Percentiles rank a stretch among this genome's conserved stretches.
Conservation (phyloP, 2,888 invertebrate genomes). For the Orgyia antiqua region DNA sequence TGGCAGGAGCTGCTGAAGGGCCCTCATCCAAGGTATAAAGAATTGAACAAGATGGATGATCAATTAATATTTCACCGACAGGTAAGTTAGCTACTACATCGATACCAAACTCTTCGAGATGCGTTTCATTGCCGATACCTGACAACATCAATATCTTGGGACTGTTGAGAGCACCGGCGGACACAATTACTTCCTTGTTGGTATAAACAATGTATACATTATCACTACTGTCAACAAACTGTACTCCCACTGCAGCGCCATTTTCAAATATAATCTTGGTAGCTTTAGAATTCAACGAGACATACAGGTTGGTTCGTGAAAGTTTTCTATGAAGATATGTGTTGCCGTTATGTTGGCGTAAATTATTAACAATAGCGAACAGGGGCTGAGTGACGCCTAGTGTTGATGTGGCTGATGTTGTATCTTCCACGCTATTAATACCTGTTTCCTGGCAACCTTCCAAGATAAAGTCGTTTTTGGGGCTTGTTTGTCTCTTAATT, state of each 20-base stretch:
- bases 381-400: background rate
- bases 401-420: constrained; percentile 6
- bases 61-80: constrained; percentile 14
- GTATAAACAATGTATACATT: constrained; percentile 6
- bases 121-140: constrained; percentile 10
- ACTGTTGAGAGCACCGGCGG: constrained; percentile 8
- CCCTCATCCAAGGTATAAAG: constrained; percentile 7
- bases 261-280: constrained; percentile 15
- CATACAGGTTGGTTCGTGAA: background rate
- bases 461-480: background rate
- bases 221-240: constrained; percentile 5
- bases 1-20: constrained; percentile 1
- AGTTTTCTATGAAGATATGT: background rate
- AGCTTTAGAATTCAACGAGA: background rate
- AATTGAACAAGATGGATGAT: constrained; percentile 5
- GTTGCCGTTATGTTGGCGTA: background rate
- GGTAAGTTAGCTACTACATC: constrained; percentile 12
- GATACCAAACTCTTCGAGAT: constrained; percentile 9
- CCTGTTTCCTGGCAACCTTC: constrained; percentile 8
- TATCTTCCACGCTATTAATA: constrained; percentile 7
- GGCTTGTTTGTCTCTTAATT: constrained; percentile 4
- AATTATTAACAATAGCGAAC: background rate
- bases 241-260: constrained; percentile 8
- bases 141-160: constrained; percentile 14
- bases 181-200: constrained; percentile 11